A percentile compares a stretch with the other conserved stretches of the same genome.
These are phyloP conservation scores for Hafferia zeledoni DNA, from an alignment of 2,797 vertebrate genomes.

Conservation along the genomic window DNA sequence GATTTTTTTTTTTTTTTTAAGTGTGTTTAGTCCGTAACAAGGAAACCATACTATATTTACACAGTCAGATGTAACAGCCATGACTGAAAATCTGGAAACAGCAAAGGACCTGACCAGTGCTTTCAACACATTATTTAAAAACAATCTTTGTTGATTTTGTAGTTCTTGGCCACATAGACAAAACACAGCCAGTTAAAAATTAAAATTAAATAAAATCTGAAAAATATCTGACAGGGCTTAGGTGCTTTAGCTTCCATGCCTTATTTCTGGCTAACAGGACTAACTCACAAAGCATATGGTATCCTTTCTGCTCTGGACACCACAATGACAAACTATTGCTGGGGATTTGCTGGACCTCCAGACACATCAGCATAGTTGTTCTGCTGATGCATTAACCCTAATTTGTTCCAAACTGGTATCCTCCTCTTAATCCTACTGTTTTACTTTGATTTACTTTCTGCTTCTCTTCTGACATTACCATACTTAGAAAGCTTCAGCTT, in stretches of 20 bases:
- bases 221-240: not conserved
- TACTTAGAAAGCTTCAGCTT: not conserved
- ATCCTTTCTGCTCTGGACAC: not conserved
- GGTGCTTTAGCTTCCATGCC: not conserved
- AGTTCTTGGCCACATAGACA: not conserved
- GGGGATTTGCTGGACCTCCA: not conserved
- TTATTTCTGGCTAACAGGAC: not conserved
- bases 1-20: not conserved
- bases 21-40: not conserved
- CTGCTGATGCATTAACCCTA: not conserved
- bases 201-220: not conserved
- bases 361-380: not conserved
- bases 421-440: not conserved
- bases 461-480: not conserved
- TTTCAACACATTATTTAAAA: slow-evolving; percentile 7
- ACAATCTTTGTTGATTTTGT: not conserved
- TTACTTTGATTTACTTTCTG: not conserved
- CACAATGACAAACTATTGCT: not conserved
- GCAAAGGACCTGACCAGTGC: not conserved
- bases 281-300: not conserved
- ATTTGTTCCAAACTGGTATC: not conserved
- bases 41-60: not conserved
- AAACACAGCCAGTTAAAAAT: not conserved
- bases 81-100: not conserved
- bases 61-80: not conserved